Base-by-base conservation (phyloP, 2,888 invertebrate genomes). In the Coenonympha glycerion region DNA sequence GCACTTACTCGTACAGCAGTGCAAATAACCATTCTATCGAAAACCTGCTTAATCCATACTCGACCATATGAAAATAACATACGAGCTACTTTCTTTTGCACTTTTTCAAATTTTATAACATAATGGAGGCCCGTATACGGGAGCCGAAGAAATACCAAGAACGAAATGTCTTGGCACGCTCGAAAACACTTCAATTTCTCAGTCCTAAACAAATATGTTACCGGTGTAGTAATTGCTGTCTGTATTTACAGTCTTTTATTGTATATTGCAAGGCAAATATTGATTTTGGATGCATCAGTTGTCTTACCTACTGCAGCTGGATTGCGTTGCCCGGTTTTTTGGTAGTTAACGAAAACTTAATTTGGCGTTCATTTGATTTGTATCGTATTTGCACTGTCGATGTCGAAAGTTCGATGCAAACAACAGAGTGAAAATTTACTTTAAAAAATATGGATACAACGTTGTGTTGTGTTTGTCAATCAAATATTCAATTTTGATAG, bases 121-220 rank as follows among this genome's bases (percentile, higher is more conserved):
- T 48, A 15, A 42, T 42, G 49, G 45, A 46, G 46, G 40, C 41
- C 41, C 49, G 52, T 55, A 53, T 36, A 53, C 57, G 58, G 58
- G 57, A 59, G 64, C 64, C 65, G 63, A 68, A 72, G 76, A 73
- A 74, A 76, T 76, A 73, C 79, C 74, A 78, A 72, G 63, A 68
- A 70, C 69, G 62, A 80, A 80, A 83, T 76, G 80, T 77, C 80
- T 79, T 75, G 73, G 74, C 78, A 77, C 74, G 82, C 77, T 76
- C 73, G 80, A 81, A 83, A 76, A 79, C 82, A 84, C 85, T 86
- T 81, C 80, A 82, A 80, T 82, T 76, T 75, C 79, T 79, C 79
- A 73, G 85, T 86, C 86, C 87, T 87, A 87, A 86, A 72, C 73
- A 86, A 87, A 87, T 81, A 87, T 84, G 85, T 85, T 80, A 78